A percentile compares a stretch with the other conserved stretches of the same genome.
phyloP scores from a whole-genome alignment of 2,113 vertebrate species.

The Pollimyrus isidori region DNA sequence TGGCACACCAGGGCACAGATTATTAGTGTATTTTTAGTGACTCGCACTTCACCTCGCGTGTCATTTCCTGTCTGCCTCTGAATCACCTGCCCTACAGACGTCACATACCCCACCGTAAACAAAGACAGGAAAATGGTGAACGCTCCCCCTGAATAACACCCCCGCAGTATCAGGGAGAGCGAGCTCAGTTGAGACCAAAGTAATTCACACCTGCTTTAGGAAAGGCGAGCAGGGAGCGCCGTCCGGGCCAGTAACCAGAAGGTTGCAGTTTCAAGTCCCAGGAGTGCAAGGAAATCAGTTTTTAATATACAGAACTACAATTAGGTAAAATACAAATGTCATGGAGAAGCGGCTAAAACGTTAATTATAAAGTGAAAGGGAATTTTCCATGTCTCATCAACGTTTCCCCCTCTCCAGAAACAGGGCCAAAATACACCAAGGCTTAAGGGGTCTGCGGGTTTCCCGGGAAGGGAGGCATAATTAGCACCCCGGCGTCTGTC shows the following conservation, averaged over 20 bases:
- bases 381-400: background rate
- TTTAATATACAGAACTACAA: background rate
- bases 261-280: background rate
- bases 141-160: background rate
- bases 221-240: background rate
- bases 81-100: background rate
- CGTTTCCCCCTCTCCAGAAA: background rate
- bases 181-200: background rate
- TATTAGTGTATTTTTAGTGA: background rate
- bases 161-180: background rate
- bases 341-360: background rate
- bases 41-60: background rate
- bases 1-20: background rate
- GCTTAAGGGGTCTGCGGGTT: background rate
- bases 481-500: constrained; percentile 13
- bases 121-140: background rate
- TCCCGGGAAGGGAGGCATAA: background rate
- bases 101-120: background rate
- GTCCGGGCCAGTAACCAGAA: background rate
- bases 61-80: background rate
- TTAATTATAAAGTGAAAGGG: background rate
- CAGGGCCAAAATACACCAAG: background rate
- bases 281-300: background rate
- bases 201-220: background rate
- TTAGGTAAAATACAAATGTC: background rate